phyloP scores from a whole-genome alignment of 2,113 vertebrate genomes.

The Seriola aureovittata region DNA sequence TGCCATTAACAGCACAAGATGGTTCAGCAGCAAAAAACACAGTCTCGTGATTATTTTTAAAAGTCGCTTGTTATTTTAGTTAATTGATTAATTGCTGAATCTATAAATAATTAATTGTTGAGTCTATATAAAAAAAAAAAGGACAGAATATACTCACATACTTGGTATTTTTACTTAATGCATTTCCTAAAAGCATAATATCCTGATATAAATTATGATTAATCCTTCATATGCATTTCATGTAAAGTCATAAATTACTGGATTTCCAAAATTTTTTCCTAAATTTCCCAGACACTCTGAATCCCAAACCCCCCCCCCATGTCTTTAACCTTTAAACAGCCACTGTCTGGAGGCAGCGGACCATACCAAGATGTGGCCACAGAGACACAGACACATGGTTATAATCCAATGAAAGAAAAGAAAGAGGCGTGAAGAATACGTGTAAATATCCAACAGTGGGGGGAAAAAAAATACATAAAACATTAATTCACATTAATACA shows the following conservation, averaged over 20 bases:
- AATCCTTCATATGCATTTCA: no score
- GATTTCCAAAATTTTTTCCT: no score
- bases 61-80: neutral
- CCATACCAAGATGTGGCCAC: constrained; percentile 20
- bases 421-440: neutral
- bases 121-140: no score
- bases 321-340: constrained; percentile 1
- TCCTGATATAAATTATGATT: no score
- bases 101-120: no score
- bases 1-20: neutral
- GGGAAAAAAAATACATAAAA: neutral
- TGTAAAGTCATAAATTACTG: no score
- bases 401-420: constrained; percentile 15
- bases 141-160: no score
- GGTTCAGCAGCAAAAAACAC: neutral
- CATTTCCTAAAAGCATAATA: no score
- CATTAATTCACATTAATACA: neutral
- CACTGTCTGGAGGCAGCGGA: neutral
- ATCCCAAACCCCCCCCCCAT: neutral
- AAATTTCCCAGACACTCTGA: neutral
- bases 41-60: neutral
- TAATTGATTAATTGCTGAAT: neutral
- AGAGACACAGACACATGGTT: neutral
- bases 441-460: constrained; percentile 26
- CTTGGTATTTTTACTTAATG: no score